phyloP scores from a whole-genome alignment of 2,113 vertebrate genomes.

The Caranx melampygus region DNA sequence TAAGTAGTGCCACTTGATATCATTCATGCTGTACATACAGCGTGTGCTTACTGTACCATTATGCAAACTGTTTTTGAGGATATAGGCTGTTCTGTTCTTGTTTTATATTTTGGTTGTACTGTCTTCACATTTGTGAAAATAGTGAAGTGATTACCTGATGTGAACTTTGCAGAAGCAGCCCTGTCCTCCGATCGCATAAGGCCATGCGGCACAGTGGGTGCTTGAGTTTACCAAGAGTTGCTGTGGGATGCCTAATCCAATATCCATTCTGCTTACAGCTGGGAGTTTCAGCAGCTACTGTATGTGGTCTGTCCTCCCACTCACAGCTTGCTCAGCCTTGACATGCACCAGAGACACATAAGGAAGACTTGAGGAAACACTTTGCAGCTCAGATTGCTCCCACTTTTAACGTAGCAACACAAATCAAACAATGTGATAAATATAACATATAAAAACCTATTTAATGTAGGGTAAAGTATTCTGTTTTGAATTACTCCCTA shows the following conservation, averaged over 20 bases:
- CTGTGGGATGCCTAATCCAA: slow-evolving; percentile 30
- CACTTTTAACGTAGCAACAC: not conserved
- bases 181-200: not conserved
- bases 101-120: too few species aligned
- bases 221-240: slow-evolving; percentile 22
- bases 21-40: slow-evolving; percentile 1
- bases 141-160: not conserved
- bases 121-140: too few species aligned
- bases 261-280: slow-evolving; percentile 33
- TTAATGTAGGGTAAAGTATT: too few species aligned
- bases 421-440: not conserved
- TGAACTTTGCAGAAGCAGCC: not conserved
- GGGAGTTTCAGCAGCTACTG: slow-evolving; percentile 14
- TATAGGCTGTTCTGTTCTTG: not conserved
- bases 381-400: not conserved
- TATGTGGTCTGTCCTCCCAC: slow-evolving; percentile 33
- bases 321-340: not conserved
- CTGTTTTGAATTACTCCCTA: too few species aligned
- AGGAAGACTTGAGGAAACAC: not conserved
- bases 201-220: slow-evolving; percentile 11
- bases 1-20: not conserved
- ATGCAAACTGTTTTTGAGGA: not conserved
- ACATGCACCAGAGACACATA: not conserved
- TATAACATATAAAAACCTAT: too few species aligned
- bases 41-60: not conserved